Evolutionary conservation across 1,140 invertebrate species (phyloP).

Genomic region (Nasonia giraulti): DNA sequence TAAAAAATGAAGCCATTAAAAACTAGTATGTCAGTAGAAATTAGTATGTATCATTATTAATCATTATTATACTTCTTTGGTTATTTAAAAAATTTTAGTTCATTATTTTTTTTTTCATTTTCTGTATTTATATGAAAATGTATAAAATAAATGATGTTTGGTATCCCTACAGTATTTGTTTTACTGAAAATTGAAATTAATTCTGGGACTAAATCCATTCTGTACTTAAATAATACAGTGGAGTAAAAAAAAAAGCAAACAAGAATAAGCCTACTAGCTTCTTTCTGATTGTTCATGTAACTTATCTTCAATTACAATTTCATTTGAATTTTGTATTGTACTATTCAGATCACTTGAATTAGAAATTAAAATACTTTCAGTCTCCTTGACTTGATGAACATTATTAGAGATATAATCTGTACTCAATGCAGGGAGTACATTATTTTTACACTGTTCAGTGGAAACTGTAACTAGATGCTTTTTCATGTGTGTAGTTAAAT

Average conservation of each 20-base stretch:
- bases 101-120: constrained; percentile 15
- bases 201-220: constrained; percentile 4
- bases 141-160: constrained; percentile 29
- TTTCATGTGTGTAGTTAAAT: constrained; percentile 74
- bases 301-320: constrained; percentile 24
- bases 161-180: neutral
- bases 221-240: constrained; percentile 17
- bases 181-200: constrained; percentile 36
- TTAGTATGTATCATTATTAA: neutral
- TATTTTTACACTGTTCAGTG: constrained; percentile 56
- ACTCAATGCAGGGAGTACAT: constrained; percentile 52
- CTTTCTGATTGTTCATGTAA: constrained; percentile 30
- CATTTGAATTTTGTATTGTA: constrained; percentile 33
- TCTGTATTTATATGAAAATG: neutral
- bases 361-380: constrained; percentile 30
- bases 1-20: neutral
- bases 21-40: neutral
- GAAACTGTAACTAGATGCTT: constrained; percentile 64
- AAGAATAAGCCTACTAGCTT: constrained; percentile 44
- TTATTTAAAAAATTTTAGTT: neutral
- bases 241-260: constrained; percentile 9
- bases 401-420: constrained; percentile 38
- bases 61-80: constrained; percentile 7
- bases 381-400: constrained; percentile 38
- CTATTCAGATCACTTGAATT: constrained; percentile 35